A percentile compares a stretch with the other conserved stretches of the same genome.
These are phyloP conservation scores for Hestina assimilis DNA, from an alignment of 1,140 invertebrate species.

Conservation along the genomic window DNA sequence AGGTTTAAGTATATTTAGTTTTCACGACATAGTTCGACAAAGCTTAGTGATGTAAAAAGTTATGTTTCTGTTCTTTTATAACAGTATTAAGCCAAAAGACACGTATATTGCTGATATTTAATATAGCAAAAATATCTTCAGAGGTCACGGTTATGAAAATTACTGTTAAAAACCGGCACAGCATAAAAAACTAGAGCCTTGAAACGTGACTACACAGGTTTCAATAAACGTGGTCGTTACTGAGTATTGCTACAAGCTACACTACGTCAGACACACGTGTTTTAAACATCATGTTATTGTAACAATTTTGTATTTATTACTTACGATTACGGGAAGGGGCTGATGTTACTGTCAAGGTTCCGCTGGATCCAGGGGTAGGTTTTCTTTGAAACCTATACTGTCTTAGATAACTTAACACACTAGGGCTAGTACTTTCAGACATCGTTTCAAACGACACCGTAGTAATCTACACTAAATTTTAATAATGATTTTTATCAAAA, in stretches of 20 bases:
- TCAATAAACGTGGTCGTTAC: constrained; percentile 34
- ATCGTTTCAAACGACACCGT: constrained; percentile 42
- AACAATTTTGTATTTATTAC: constrained; percentile 28
- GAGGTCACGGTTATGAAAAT: constrained; percentile 2
- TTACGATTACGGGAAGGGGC: constrained; percentile 54
- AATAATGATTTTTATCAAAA: constrained; percentile 34
- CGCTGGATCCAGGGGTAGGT: constrained; percentile 55
- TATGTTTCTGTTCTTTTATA: background rate
- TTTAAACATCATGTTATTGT: background rate
- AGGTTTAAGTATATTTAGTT: too few relatives aligned
- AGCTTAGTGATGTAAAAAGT: too few relatives aligned
- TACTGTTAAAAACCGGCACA: constrained; percentile 19
- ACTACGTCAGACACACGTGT: constrained; percentile 24
- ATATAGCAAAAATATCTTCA: background rate
- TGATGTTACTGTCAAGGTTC: constrained; percentile 50
- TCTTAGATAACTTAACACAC: constrained; percentile 72
- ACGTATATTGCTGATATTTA: background rate
- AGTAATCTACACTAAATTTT: constrained; percentile 22
- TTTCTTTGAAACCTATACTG: constrained; percentile 75
- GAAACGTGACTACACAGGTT: constrained; percentile 30
- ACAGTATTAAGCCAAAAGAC: background rate
- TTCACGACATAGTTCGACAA: too few relatives aligned
- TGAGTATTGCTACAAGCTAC: constrained; percentile 23
- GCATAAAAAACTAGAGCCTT: constrained; percentile 30
- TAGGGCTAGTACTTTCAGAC: constrained; percentile 70